Conservation (phyloP, 2,888 invertebrate species). For the Phengaris alcon region DNA sequence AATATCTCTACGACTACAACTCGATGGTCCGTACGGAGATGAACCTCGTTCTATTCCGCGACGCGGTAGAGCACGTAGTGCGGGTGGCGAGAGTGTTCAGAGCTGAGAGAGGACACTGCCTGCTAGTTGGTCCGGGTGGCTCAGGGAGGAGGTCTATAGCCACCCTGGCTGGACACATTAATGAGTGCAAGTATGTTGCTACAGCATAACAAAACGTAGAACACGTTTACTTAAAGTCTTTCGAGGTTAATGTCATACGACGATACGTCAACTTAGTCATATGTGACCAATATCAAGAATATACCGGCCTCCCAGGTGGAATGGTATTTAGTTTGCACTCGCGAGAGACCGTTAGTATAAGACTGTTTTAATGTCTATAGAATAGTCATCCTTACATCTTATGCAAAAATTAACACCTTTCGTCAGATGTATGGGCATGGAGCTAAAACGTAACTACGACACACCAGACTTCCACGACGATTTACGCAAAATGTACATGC, state of each 20-base stretch:
- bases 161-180: constrained; percentile 89
- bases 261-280: too few species aligned
- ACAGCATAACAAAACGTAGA: constrained; percentile 31
- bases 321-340: too few species aligned
- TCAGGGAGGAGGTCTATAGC: constrained; percentile 94
- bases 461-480: constrained; percentile 91
- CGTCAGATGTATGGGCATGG: constrained; percentile 90
- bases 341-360: too few species aligned
- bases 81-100: constrained; percentile 90
- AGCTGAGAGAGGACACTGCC: constrained; percentile 91
- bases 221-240: too few species aligned
- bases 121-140: constrained; percentile 93
- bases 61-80: constrained; percentile 93
- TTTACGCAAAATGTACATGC: constrained; percentile 86
- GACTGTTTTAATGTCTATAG: too few species aligned
- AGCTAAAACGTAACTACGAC: constrained; percentile 91
- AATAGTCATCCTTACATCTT: too few species aligned
- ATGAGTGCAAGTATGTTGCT: constrained; percentile 83
- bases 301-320: too few species aligned
- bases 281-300: too few species aligned
- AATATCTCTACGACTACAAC: constrained; percentile 92
- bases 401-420: background rate
- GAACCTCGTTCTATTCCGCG: constrained; percentile 92
- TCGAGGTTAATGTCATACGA: too few species aligned
- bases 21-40: constrained; percentile 87